Evolutionary conservation across 1,140 invertebrate species (phyloP).

Genomic region (Drosophila ironensis): DNA sequence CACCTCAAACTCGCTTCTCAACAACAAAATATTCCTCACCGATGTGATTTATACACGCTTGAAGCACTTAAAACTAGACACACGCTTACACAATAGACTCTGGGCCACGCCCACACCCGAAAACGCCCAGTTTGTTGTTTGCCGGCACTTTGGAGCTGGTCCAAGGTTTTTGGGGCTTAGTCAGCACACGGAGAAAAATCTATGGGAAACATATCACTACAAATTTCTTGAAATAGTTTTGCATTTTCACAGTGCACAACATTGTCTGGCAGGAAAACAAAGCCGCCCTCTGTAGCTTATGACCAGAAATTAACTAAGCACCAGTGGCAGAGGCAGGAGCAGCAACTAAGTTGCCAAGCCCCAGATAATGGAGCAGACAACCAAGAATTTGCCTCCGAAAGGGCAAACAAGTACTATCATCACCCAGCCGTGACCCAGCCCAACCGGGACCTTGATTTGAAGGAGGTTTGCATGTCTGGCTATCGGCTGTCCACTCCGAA

Average conservation of each 20-base stretch:
- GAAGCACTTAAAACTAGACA: slow-evolving; percentile 77
- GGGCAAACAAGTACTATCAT: slow-evolving; percentile 40
- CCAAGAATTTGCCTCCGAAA: background rate
- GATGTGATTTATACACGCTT: slow-evolving; percentile 70
- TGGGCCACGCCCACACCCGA: slow-evolving; percentile 44
- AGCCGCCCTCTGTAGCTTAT: slow-evolving; percentile 43
- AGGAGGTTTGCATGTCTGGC: slow-evolving; percentile 47
- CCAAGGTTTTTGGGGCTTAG: slow-evolving; percentile 44
- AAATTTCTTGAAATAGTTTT: background rate
- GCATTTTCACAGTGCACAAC: slow-evolving; percentile 1
- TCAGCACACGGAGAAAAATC: slow-evolving; percentile 39
- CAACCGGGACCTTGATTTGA: background rate
- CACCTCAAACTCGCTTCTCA: background rate
- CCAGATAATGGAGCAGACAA: slow-evolving; percentile 22
- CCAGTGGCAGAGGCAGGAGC: slow-evolving; percentile 21
- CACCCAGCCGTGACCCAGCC: no score
- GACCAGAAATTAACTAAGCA: slow-evolving; percentile 71
- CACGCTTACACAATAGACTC: slow-evolving; percentile 46
- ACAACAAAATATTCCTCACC: slow-evolving; percentile 37
- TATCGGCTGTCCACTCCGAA: slow-evolving; percentile 56
- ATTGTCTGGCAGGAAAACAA: slow-evolving; percentile 53
- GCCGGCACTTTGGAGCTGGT: slow-evolving; percentile 44
- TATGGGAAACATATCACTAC: background rate
- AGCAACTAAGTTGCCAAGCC: slow-evolving; percentile 33
- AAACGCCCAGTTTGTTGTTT: slow-evolving; percentile 47